Percentiles rank a stretch among this genome's conserved stretches.
phyloP scores from a whole-genome alignment of 2,888 invertebrate species.

The Macaria liturata region DNA sequence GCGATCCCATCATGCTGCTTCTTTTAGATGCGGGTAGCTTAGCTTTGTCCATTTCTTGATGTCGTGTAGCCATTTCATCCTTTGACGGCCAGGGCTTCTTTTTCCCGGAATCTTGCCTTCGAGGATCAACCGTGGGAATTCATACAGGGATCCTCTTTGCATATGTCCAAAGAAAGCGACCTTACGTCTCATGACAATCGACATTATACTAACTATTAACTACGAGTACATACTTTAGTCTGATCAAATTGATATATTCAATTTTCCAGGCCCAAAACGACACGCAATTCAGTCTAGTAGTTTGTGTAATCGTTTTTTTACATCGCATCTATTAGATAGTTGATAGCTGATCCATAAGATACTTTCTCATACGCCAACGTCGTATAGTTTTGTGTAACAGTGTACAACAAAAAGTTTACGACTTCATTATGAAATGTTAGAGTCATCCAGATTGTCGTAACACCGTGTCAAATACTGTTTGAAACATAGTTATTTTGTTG shows the following conservation, averaged over 20 bases:
- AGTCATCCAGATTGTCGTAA: conserved; percentile 33
- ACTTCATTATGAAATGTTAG: conserved; percentile 24
- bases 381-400: conserved; percentile 15
- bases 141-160: no score
- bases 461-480: conserved; percentile 9
- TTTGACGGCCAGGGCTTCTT: no score
- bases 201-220: no score
- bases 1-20: no score
- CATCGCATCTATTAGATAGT: conserved; percentile 62
- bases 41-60: no score
- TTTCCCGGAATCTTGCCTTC: no score
- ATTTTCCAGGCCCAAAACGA: conserved; percentile 26
- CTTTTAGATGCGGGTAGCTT: no score
- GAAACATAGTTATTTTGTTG: conserved; percentile 6
- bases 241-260: conserved; percentile 13
- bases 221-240: no score
- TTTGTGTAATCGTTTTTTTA: conserved; percentile 34
- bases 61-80: no score
- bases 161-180: no score
- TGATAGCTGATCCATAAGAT: conserved; percentile 41
- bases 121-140: no score
- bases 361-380: conserved; percentile 61
- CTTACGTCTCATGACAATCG: no score
- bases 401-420: conserved; percentile 20
- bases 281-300: conserved; percentile 1